These are phyloP conservation scores for Pandemis heparana DNA, from an alignment of 2,888 invertebrate genomes.

Conservation along the genomic window DNA sequence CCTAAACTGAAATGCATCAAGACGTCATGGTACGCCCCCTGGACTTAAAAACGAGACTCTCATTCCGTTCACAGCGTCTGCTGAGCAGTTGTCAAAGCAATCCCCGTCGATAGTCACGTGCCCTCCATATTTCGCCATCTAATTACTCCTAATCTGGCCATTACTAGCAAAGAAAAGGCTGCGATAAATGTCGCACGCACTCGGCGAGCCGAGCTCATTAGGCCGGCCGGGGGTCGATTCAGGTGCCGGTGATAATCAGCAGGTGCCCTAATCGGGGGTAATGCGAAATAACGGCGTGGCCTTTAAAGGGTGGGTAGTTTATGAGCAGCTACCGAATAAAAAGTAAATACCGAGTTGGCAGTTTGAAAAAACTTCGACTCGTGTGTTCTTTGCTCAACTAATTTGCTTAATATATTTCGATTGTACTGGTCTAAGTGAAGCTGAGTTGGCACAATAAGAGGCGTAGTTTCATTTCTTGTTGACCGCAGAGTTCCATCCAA, in stretches of 20 bases:
- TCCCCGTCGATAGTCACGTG: neutral
- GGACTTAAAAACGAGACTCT: no score
- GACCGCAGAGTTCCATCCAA: no score
- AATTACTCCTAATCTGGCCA: constrained; percentile 14
- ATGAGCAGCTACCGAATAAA: neutral
- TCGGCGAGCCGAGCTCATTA: constrained; percentile 9
- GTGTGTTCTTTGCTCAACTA: no score
- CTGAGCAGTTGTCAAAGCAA: neutral
- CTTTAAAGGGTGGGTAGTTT: neutral
- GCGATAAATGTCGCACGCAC: constrained; percentile 16
- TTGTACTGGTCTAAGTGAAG: no score
- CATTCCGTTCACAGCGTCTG: neutral
- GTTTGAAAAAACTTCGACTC: no score
- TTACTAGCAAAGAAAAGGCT: constrained; percentile 12
- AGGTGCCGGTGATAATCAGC: constrained; percentile 19
- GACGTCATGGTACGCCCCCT: no score
- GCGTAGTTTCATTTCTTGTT: no score
- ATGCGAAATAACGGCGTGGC: constrained; percentile 8
- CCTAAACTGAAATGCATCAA: no score
- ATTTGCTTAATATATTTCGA: no score
- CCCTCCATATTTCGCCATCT: neutral
- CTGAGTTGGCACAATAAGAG: no score
- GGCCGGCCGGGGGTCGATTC: constrained; percentile 15
- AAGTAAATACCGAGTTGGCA: no score
- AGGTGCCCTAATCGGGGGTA: constrained; percentile 20